Percentiles rank a stretch among this genome's conserved stretches.
Conservation (phyloP, 1,140 invertebrate genomes). For the Bombus vancouverensis region DNA sequence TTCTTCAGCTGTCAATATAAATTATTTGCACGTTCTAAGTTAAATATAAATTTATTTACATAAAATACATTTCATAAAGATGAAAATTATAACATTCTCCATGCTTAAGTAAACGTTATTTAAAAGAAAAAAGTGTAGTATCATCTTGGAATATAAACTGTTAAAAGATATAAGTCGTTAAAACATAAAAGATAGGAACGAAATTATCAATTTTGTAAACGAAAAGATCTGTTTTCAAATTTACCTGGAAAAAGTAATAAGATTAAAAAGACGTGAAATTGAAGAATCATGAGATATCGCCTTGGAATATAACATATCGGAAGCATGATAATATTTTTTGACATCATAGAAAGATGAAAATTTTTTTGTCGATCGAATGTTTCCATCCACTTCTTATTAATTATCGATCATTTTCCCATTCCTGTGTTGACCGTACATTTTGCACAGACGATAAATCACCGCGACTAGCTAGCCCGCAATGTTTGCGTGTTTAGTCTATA, state of each 20-base stretch:
- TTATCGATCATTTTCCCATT: constrained; percentile 1
- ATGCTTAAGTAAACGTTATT: not conserved
- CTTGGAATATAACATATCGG: constrained; percentile 42
- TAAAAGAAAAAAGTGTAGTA: no score
- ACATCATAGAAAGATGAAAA: constrained; percentile 41
- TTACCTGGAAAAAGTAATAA: constrained; percentile 56
- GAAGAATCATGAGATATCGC: constrained; percentile 21
- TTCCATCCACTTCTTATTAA: constrained; percentile 40
- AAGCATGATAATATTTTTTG: constrained; percentile 41
- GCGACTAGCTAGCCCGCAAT: not conserved
- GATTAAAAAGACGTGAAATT: constrained; percentile 28
- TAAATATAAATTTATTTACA: not conserved
- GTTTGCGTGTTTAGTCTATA: constrained; percentile 36
- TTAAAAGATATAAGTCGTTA: not conserved
- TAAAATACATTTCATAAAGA: not conserved
- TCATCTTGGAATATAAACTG: not conserved
- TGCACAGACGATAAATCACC: constrained; percentile 23
- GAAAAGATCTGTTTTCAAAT: not conserved
- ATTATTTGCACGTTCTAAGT: not conserved
- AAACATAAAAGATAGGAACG: not conserved
- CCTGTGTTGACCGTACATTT: constrained; percentile 29
- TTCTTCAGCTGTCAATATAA: constrained; percentile 25
- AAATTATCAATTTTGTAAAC: not conserved
- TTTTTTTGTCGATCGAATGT: not conserved
- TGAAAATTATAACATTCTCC: not conserved